Percentiles rank a stretch among this genome's conserved stretches.
Conservation (phyloP, 1,140 invertebrate species). For the Drosophila paulistorum region DNA sequence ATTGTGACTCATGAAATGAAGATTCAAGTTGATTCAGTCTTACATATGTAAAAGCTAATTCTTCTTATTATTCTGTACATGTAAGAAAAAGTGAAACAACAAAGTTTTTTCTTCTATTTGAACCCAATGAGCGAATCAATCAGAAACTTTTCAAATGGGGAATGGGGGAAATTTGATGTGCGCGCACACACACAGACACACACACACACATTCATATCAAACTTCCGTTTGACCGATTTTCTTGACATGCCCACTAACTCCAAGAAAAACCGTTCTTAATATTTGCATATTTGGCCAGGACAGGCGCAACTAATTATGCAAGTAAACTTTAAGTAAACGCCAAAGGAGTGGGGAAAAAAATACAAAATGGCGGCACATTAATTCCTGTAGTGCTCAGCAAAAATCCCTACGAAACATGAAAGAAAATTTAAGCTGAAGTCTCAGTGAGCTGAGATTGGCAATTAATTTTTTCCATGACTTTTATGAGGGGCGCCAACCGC, state of each 20-base stretch:
- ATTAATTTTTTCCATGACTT: slow-evolving; percentile 76
- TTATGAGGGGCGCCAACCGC: slow-evolving; percentile 17
- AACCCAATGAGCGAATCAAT: slow-evolving; percentile 53
- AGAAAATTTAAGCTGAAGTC: neutral
- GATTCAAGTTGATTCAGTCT: no score
- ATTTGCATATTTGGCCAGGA: slow-evolving; percentile 57
- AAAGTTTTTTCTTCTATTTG: neutral
- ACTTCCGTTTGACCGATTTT: slow-evolving; percentile 60
- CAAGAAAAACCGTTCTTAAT: slow-evolving; percentile 6
- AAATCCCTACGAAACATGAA: neutral
- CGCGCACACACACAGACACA: neutral
- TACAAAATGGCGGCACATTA: slow-evolving; percentile 47
- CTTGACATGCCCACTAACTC: neutral
- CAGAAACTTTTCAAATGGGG: slow-evolving; percentile 43
- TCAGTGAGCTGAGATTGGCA: slow-evolving; percentile 46
- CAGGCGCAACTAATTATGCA: slow-evolving; percentile 3
- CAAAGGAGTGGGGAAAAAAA: neutral
- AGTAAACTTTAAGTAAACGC: neutral
- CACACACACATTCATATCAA: neutral
- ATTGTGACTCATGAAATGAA: no score
- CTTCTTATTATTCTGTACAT: neutral
- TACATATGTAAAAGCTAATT: no score
- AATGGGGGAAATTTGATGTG: neutral
- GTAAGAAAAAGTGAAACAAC: neutral
- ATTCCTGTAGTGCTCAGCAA: slow-evolving; percentile 53